Evolutionary conservation across 2,888 invertebrate species (phyloP).

Genomic region (Furcula furcula): DNA sequence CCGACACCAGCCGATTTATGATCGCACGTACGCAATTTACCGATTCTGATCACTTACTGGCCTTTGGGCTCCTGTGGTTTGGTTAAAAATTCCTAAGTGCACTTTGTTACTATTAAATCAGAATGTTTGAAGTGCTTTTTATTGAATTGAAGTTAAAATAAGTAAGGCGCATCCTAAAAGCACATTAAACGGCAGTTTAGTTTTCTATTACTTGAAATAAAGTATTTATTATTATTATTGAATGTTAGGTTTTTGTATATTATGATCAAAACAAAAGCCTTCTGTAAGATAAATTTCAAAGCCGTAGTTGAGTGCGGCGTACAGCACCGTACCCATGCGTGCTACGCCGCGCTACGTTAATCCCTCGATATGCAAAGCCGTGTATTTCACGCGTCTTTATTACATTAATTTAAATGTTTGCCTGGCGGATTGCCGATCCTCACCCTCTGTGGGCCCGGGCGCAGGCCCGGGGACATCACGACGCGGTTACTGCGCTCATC

Average conservation of each 20-base stretch:
- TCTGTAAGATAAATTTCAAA: neutral
- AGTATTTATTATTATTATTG: too few species aligned
- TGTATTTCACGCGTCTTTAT: slow-evolving; percentile 75
- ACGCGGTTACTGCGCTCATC: slow-evolving; percentile 33
- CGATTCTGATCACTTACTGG: slow-evolving; percentile 69
- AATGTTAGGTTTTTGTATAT: too few species aligned
- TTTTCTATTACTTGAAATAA: too few species aligned
- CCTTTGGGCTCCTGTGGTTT: too few species aligned
- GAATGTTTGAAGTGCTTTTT: too few species aligned
- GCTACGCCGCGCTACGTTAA: slow-evolving; percentile 45
- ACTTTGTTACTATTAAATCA: too few species aligned
- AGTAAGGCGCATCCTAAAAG: too few species aligned
- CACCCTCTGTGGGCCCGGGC: slow-evolving; percentile 47
- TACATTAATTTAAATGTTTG: slow-evolving; percentile 81
- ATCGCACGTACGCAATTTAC: slow-evolving; percentile 64
- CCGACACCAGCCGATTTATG: slow-evolving; percentile 72
- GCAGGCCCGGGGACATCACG: slow-evolving; percentile 36
- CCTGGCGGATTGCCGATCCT: slow-evolving; percentile 51
- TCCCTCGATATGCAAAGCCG: slow-evolving; percentile 62
- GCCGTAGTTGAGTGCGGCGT: slow-evolving; percentile 22
- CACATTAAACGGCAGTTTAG: too few species aligned
- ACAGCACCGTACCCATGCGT: slow-evolving; percentile 24
- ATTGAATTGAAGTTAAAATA: too few species aligned
- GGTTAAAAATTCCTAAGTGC: too few species aligned
- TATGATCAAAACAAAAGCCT: too few species aligned